phyloP scores from a whole-genome alignment of 1,140 invertebrate genomes.

The Eumaeus atala region DNA sequence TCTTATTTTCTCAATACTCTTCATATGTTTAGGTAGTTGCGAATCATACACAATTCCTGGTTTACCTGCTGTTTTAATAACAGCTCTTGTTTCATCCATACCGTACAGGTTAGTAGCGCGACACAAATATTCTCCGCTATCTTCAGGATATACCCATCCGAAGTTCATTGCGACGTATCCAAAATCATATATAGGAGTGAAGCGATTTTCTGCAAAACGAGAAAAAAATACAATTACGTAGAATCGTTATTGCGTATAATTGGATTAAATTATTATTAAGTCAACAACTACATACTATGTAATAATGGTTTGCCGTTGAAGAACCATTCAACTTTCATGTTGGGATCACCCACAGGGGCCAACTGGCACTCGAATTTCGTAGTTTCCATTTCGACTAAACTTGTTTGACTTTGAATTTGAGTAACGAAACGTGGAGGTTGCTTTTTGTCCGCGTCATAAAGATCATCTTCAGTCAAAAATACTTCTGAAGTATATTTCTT shows the following conservation, averaged over 20 bases:
- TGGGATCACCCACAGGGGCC: constrained; percentile 95
- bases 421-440: constrained; percentile 94
- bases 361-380: constrained; percentile 96
- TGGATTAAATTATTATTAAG: background rate
- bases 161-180: constrained; percentile 98
- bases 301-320: constrained; percentile 92
- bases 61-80: constrained; percentile 89
- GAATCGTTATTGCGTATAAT: background rate
- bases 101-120: constrained; percentile 94
- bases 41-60: constrained; percentile 94
- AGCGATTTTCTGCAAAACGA: constrained; percentile 84
- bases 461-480: constrained; percentile 90
- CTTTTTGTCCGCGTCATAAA: constrained; percentile 91
- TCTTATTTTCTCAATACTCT: constrained; percentile 94
- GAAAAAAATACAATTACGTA: background rate
- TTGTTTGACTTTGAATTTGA: constrained; percentile 88
- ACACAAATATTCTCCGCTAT: constrained; percentile 92
- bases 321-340: constrained; percentile 98
- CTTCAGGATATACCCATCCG: constrained; percentile 94
- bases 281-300: constrained; percentile 81
- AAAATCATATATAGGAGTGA: constrained; percentile 95
- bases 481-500: constrained; percentile 94
- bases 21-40: constrained; percentile 94
- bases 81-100: constrained; percentile 89
- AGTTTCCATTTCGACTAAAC: constrained; percentile 91